phyloP scores from a whole-genome alignment of 2,888 invertebrate species.

The Ochropleura leucogaster region DNA sequence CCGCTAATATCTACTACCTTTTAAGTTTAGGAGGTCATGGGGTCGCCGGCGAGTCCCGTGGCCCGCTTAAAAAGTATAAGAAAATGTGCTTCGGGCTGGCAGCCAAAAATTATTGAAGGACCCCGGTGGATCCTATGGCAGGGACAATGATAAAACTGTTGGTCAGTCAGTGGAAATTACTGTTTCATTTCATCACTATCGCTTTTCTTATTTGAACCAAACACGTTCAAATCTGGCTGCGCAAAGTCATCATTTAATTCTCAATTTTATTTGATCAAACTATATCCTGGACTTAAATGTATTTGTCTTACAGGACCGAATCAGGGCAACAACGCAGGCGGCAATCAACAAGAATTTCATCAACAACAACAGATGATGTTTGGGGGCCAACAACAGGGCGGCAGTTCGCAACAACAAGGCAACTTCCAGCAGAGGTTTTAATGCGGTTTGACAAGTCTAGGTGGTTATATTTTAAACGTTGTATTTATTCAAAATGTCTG shows the following conservation, averaged over 20 bases:
- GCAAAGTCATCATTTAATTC: not conserved
- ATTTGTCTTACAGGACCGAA: constrained; percentile 78
- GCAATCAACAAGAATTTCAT: constrained; percentile 88
- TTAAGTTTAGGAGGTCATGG: too few species aligned
- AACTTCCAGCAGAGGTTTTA: constrained; percentile 93
- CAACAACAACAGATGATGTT: constrained; percentile 94
- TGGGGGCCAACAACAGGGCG: constrained; percentile 90
- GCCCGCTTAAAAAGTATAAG: too few species aligned
- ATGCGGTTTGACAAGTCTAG: constrained; percentile 23
- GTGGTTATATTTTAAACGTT: constrained; percentile 9
- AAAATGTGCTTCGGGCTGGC: too few species aligned
- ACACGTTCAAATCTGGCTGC: not conserved
- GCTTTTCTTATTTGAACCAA: not conserved
- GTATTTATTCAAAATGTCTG: not conserved
- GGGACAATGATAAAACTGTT: too few species aligned
- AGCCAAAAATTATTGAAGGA: too few species aligned
- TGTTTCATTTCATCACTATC: not conserved
- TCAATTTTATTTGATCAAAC: not conserved
- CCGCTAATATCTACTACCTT: too few species aligned
- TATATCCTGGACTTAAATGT: not conserved
- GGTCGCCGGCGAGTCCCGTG: too few species aligned
- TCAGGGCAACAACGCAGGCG: constrained; percentile 84
- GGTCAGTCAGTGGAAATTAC: too few species aligned
- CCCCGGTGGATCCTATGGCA: too few species aligned
- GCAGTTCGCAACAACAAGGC: constrained; percentile 91